Conservation (phyloP, 2,113 vertebrate species). For the Melanotaenia duboulayi region DNA sequence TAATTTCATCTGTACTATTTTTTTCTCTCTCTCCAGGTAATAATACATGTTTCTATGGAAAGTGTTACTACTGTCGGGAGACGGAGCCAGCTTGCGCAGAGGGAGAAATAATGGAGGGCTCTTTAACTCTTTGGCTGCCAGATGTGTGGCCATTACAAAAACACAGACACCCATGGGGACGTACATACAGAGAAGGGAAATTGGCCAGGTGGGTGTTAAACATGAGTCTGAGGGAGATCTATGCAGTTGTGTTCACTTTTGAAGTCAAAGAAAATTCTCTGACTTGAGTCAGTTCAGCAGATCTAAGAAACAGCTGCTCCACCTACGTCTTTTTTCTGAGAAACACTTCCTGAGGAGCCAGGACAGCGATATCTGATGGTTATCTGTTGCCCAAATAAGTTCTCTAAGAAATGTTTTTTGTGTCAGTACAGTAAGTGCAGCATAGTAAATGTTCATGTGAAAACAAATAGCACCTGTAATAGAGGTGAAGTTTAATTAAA, state of each 20-base stretch:
- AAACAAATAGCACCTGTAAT: too few species aligned
- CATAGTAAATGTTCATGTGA: too few species aligned
- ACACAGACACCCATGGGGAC: constrained; percentile 96
- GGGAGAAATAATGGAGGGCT: constrained; percentile 94
- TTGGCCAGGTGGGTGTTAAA: constrained; percentile 87
- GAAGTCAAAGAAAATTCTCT: not conserved
- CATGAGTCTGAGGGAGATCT: not conserved
- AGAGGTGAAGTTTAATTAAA: too few species aligned
- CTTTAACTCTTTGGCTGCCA: constrained; percentile 95
- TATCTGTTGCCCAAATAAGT: too few species aligned
- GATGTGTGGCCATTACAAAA: constrained; percentile 99
- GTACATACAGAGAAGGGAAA: constrained; percentile 97
- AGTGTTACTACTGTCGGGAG: constrained; percentile 98
- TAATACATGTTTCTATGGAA: constrained; percentile 97
- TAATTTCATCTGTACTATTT: not conserved
- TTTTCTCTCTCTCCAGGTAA: constrained; percentile 85
- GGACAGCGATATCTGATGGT: too few species aligned
- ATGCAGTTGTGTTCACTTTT: not conserved
- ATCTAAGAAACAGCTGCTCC: not conserved
- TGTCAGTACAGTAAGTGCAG: too few species aligned
- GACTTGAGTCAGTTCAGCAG: not conserved
- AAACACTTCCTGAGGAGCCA: not conserved
- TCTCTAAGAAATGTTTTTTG: too few species aligned
- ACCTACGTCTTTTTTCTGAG: constrained; percentile 1
- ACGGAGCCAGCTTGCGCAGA: constrained; percentile 96